Evolutionary conservation across 2,797 vertebrate species (phyloP).

Genomic region (Chromis chromis): DNA sequence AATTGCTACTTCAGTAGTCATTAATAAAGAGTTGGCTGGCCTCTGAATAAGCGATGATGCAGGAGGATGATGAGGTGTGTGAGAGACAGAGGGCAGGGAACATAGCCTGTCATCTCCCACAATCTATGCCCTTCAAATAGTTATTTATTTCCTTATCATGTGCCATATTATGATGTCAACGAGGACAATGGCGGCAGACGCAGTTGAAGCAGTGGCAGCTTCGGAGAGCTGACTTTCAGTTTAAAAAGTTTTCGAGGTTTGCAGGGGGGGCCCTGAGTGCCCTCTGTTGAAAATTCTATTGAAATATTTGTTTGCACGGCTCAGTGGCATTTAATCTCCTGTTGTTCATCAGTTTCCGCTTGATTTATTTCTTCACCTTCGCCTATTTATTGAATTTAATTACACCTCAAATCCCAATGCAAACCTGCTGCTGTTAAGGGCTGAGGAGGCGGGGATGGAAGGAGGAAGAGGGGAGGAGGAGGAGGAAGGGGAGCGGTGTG

Average conservation of each 20-base stretch:
- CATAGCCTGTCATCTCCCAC: slow-evolving; percentile 55
- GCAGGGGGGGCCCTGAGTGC: slow-evolving; percentile 60
- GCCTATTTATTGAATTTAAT: slow-evolving; percentile 90
- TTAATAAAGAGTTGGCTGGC: slow-evolving; percentile 83
- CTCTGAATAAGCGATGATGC: slow-evolving; percentile 72
- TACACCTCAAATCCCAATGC: slow-evolving; percentile 84
- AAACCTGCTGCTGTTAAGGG: slow-evolving; percentile 78
- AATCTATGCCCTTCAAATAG: slow-evolving; percentile 65
- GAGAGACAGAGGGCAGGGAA: slow-evolving; percentile 57
- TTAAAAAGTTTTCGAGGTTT: slow-evolving; percentile 70
- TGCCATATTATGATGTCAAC: slow-evolving; percentile 64
- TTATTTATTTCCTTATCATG: slow-evolving; percentile 72
- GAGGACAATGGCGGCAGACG: slow-evolving; percentile 54
- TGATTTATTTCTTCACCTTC: slow-evolving; percentile 89
- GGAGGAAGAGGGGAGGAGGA: slow-evolving; percentile 15
- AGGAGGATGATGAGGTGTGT: slow-evolving; percentile 63
- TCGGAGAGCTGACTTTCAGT: slow-evolving; percentile 59
- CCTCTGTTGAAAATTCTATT: slow-evolving; percentile 83
- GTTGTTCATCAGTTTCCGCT: slow-evolving; percentile 88
- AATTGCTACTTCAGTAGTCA: slow-evolving; percentile 85
- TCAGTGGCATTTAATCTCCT: slow-evolving; percentile 89
- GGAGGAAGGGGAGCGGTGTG: slow-evolving; percentile 48
- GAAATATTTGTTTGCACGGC: slow-evolving; percentile 88
- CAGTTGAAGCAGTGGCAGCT: slow-evolving; percentile 51
- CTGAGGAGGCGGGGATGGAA: slow-evolving; percentile 50